phyloP scores from a whole-genome alignment of 2,113 vertebrate genomes.

The Centropristis striata region DNA sequence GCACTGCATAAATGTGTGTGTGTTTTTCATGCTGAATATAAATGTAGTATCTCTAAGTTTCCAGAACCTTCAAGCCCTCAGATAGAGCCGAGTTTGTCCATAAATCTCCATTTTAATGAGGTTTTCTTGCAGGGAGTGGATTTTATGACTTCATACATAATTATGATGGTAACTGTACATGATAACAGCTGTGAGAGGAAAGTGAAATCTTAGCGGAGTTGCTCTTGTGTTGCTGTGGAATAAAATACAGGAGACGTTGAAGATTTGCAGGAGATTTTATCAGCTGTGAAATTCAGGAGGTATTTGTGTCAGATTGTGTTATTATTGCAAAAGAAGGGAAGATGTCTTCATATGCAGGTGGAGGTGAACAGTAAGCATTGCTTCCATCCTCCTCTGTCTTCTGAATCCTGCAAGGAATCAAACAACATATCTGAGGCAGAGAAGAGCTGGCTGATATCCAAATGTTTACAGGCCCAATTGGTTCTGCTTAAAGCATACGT shows the following conservation, averaged over 20 bases:
- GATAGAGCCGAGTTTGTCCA: slow-evolving; percentile 45
- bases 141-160: slow-evolving; percentile 64
- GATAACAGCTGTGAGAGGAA: slow-evolving; percentile 54
- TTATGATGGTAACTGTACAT: slow-evolving; percentile 51
- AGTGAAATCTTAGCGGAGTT: background rate
- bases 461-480: slow-evolving; percentile 46
- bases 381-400: background rate
- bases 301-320: background rate
- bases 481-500: slow-evolving; percentile 31
- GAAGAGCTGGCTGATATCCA: slow-evolving; percentile 46
- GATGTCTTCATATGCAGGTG: slow-evolving; percentile 76
- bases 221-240: background rate
- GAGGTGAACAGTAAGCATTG: slow-evolving; percentile 36
- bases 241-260: background rate
- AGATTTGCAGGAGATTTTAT: background rate
- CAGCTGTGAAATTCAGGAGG: background rate
- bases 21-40: slow-evolving; percentile 44
- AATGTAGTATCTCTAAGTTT: slow-evolving; percentile 42
- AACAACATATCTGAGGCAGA: slow-evolving; percentile 5
- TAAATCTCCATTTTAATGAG: slow-evolving; percentile 65
- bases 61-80: slow-evolving; percentile 38
- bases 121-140: slow-evolving; percentile 61
- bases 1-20: slow-evolving; percentile 27
- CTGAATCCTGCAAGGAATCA: slow-evolving; percentile 7
- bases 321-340: slow-evolving; percentile 27